Evolutionary conservation across 2,113 vertebrate genomes (phyloP).

Genomic region (Spermophilus dauricus): DNA sequence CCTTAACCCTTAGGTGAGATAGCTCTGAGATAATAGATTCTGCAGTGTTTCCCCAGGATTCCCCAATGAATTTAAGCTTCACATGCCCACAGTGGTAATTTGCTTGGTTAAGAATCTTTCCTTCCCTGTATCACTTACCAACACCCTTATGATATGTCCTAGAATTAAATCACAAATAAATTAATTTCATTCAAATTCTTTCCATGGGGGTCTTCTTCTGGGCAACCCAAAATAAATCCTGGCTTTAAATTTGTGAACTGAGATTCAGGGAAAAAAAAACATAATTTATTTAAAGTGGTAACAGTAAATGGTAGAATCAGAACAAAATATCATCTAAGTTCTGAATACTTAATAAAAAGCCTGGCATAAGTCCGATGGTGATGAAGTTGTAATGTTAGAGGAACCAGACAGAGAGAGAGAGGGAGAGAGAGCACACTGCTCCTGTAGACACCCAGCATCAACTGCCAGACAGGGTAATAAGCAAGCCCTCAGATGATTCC

Average conservation of each 20-base stretch:
- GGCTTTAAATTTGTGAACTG: constrained; percentile 28
- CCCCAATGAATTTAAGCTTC: not conserved
- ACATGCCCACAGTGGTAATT: not conserved
- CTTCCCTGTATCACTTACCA: not conserved
- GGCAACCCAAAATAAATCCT: constrained; percentile 22
- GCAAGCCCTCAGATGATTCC: not conserved
- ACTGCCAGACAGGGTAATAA: not conserved
- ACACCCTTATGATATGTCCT: constrained; percentile 13
- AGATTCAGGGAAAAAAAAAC: not conserved
- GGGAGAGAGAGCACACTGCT: not conserved
- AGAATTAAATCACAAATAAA: constrained; percentile 30
- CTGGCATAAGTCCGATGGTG: not conserved
- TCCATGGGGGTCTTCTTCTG: not conserved
- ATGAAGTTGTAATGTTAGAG: not conserved
- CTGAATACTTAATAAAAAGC: not conserved
- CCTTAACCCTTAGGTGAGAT: not conserved
- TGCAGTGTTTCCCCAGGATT: not conserved
- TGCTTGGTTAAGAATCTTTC: not conserved
- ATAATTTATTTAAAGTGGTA: not conserved
- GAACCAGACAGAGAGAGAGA: constrained; percentile 5
- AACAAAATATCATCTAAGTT: not conserved
- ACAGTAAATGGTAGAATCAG: constrained; percentile 11
- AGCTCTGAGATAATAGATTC: not conserved
- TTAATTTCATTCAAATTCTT: constrained; percentile 32
- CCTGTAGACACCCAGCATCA: not conserved